Evolutionary conservation across 2,113 vertebrate species (phyloP).

Genomic region (Clarias magur): DNA sequence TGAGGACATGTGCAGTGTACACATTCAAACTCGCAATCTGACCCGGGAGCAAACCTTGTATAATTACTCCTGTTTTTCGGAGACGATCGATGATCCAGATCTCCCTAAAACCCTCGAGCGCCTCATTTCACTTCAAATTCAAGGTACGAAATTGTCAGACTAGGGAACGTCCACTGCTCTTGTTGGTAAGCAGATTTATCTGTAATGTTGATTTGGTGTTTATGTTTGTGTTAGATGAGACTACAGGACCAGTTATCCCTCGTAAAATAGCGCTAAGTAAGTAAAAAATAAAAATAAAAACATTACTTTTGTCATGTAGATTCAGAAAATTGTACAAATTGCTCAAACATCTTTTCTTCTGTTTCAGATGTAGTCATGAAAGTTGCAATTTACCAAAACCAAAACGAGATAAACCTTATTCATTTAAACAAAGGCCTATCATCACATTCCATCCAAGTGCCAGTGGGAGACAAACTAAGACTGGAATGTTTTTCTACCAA

Average conservation of each 20-base stretch:
- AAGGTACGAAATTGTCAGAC: constrained; percentile 54
- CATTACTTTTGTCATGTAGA: not conserved
- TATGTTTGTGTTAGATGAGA: constrained; percentile 11
- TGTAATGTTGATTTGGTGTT: not conserved
- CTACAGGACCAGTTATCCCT: not conserved
- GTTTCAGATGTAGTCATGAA: constrained; percentile 44
- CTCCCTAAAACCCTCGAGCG: constrained; percentile 53
- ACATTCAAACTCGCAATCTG: constrained; percentile 53
- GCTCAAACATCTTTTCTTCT: not conserved
- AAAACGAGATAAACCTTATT: not conserved
- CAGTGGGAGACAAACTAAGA: constrained; percentile 35
- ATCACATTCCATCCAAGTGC: constrained; percentile 36
- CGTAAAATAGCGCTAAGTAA: constrained; percentile 12
- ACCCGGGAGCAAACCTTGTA: constrained; percentile 52
- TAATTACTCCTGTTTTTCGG: constrained; percentile 66
- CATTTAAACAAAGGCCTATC: not conserved
- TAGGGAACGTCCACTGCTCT: not conserved
- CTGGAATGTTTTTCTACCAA: constrained; percentile 42
- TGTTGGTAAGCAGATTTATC: not conserved
- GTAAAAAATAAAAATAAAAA: not conserved
- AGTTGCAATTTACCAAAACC: constrained; percentile 26
- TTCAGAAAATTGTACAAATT: not conserved
- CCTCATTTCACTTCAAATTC: constrained; percentile 56
- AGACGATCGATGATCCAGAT: constrained; percentile 47
- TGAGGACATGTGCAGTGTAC: constrained; percentile 55